Evolutionary conservation across 2,113 vertebrate species (phyloP), one percentile per base, ranked within the genome.

Genomic region (Macquaria australasica): DNA sequence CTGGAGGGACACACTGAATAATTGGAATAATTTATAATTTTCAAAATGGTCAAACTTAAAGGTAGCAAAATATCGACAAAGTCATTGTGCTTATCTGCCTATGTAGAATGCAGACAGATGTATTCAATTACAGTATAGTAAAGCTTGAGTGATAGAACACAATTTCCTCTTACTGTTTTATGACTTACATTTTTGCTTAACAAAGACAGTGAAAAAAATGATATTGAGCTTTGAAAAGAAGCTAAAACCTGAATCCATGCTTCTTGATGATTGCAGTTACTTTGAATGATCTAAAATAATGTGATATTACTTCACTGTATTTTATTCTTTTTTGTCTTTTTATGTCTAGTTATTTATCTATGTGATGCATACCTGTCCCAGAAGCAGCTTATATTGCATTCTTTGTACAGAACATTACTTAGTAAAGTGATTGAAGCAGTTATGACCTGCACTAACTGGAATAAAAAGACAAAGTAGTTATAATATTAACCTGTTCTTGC

Each of bases 391-490:
- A 39, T 66, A 37, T 53, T n/a, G 41, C 39, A 25, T 11, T 64
- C 60, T 63, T 66, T 78, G 48, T 45, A 25, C 64, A 85, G 39
- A 79, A 79, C 53, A 79, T 71, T 66, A 45, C 25, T 73, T 3
- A 4, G 15, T 63, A 56, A 70, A 77, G 3, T 48, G 72, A 80
- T 64, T 73, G 72, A 82, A 85, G 53, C 21, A 7, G 45, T 77
- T 79, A 48, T 87, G 62, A 75, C 70, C 69, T 83, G 39, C 25
- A 14, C 62, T n/a, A 60, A 81, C 50, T 72, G 39, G 18, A 79
- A 21, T 43, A 21, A 66, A 72, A 74, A 20, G 20, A 66, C 34
- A 82, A 79, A 77, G 31, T n/a, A 71, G 0, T 39, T 25, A 4
- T 63, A 81, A 58, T 73, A 73, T 67, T 73, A 58, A 34, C 23